Evolutionary conservation across 37 sponge, comb jelly and placozoan genomes (phyloP), one percentile per base, ranked within the genome.

Genomic region (Diacarnus erythraeanus): DNA sequence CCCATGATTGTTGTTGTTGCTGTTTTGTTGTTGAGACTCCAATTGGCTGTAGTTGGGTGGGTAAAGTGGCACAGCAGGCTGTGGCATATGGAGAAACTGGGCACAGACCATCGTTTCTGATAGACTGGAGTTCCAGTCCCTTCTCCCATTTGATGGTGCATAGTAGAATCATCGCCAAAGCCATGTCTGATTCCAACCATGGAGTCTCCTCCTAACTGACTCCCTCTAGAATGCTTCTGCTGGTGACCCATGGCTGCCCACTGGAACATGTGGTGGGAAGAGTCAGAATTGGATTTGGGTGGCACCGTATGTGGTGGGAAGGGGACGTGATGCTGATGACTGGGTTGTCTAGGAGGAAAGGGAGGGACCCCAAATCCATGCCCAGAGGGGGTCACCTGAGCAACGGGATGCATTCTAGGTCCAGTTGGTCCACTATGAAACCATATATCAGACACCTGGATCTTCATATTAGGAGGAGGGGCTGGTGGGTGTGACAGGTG

Each of bases 61-160:
- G n/a, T n/a, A n/a, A n/a, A n/a, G n/a, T n/a, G n/a, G n/a, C n/a
- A n/a, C n/a, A n/a, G n/a, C n/a, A n/a, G n/a, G n/a, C n/a, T n/a
- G n/a, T n/a, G n/a, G n/a, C n/a, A n/a, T n/a, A n/a, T n/a, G n/a
- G n/a, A n/a, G n/a, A n/a, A n/a, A 39, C 65, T 74, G 1, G 82
- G 82, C 26, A 82, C 82, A 41, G 82, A 82, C 82, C 82, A 82
- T 44, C 82, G 43, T 61, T 65, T 65, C 34, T 65, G 66, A 18
- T 30, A 17, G 3, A 5, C 9, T 5, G 9, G 33, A 30, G 29
- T 30, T 10, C 66, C 66, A 31, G 29, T 65, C 18, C 60, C 60
- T 4, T n/a, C n/a, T n/a, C n/a, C n/a, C n/a, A n/a, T n/a, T n/a
- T n/a, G n/a, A 6, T 12, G 51, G 12, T 47, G 51, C 10, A 30